A percentile compares a stretch with the other conserved stretches of the same genome.
These are phyloP conservation scores for Carduelis carduelis DNA, from an alignment of 2,797 vertebrate genomes.

Conservation along the genomic window DNA sequence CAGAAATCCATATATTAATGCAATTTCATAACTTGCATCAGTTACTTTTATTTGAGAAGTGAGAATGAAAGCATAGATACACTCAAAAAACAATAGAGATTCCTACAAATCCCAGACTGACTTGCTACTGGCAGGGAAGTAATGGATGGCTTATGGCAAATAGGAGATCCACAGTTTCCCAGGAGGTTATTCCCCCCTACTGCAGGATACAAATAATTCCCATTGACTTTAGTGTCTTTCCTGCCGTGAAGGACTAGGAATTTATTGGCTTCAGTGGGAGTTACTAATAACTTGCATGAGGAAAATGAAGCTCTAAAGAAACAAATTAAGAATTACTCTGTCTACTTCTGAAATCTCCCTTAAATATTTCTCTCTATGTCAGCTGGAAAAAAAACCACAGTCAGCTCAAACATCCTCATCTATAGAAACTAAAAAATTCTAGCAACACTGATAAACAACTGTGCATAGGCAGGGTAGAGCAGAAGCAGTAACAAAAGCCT, in stretches of 20 bases:
- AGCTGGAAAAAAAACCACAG: not conserved
- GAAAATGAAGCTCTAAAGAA: slow-evolving; percentile 24
- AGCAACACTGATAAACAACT: not conserved
- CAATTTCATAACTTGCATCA: slow-evolving; percentile 43
- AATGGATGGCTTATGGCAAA: slow-evolving; percentile 43
- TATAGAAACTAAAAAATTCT: not conserved
- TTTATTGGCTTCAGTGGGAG: slow-evolving; percentile 47
- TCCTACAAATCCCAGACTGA: slow-evolving; percentile 60
- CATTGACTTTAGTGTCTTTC: slow-evolving; percentile 44
- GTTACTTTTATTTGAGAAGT: slow-evolving; percentile 41
- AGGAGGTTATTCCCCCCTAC: slow-evolving; percentile 2
- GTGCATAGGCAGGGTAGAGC: not conserved
- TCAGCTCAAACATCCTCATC: not conserved
- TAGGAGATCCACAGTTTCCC: slow-evolving; percentile 1
- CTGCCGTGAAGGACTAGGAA: not conserved
- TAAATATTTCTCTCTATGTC: not conserved
- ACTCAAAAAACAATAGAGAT: slow-evolving; percentile 51
- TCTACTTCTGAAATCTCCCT: slow-evolving; percentile 8
- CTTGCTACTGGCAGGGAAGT: slow-evolving; percentile 37
- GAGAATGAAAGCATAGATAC: slow-evolving; percentile 41
- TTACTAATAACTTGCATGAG: not conserved
- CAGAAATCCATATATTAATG: slow-evolving; percentile 34
- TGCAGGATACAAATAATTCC: slow-evolving; percentile 47
- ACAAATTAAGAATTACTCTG: not conserved
- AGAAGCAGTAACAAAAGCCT: not conserved